These are phyloP conservation scores for Dendrocopos noguchii DNA, from an alignment of 2,113 vertebrate species.

Conservation along the genomic window DNA sequence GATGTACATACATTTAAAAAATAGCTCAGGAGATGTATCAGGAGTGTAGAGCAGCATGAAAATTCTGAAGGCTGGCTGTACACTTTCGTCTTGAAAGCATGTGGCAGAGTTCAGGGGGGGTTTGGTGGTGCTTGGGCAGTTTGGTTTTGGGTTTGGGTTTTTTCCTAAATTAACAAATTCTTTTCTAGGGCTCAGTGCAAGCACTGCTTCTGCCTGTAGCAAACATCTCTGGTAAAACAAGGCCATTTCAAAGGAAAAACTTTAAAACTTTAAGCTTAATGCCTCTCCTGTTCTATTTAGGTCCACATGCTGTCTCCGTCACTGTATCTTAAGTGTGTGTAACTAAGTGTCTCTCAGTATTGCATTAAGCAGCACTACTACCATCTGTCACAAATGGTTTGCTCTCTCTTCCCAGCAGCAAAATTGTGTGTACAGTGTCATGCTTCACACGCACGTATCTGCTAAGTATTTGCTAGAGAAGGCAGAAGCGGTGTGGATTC, in stretches of 20 bases:
- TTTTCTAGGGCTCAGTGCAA: not conserved
- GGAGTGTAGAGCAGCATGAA: constrained; percentile 49
- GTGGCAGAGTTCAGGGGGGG: not conserved
- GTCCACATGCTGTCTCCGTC: not conserved
- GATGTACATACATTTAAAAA: constrained; percentile 65
- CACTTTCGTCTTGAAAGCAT: not conserved
- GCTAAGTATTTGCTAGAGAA: not conserved
- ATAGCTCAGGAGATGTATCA: constrained; percentile 57
- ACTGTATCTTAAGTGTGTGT: not conserved
- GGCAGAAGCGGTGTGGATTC: not conserved
- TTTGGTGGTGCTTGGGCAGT: no score
- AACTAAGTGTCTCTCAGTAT: not conserved
- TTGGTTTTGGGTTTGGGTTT: no score
- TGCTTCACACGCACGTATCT: not conserved
- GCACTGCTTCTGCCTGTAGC: not conserved
- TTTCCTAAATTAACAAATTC: not conserved
- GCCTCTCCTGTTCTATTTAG: not conserved
- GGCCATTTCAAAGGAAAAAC: not conserved
- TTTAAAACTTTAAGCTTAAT: not conserved
- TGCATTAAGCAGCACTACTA: not conserved
- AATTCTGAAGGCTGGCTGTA: constrained; percentile 34
- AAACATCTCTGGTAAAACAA: not conserved
- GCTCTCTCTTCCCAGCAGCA: not conserved
- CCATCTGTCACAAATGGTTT: constrained; percentile 35
- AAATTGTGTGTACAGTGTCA: not conserved